Conservation (phyloP, 23 tunicate species). For the Botrylloides violaceus region DNA sequence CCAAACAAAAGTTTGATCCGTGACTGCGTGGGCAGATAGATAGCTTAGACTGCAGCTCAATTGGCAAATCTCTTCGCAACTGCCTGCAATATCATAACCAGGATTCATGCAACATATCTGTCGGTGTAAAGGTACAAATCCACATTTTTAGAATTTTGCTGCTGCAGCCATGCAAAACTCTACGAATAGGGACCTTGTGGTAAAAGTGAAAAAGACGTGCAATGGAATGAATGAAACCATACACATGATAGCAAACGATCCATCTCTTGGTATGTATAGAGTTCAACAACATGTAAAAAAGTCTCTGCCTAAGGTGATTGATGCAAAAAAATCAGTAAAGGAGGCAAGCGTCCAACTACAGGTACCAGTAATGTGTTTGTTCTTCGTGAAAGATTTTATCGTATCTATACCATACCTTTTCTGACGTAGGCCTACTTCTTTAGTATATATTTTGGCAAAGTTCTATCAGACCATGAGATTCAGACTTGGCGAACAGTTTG, state of each 20-base stretch:
- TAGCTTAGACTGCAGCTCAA: too few species aligned
- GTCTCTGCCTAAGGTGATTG: constrained; percentile 55
- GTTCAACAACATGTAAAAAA: constrained; percentile 82
- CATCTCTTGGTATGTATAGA: constrained; percentile 80
- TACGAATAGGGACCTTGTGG: constrained; percentile 23
- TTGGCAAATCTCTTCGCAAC: too few species aligned
- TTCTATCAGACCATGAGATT: too few species aligned
- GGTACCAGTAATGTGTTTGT: background rate
- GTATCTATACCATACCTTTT: background rate
- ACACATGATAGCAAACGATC: constrained; percentile 90
- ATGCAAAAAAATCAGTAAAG: constrained; percentile 11
- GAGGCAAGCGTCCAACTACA: constrained; percentile 15
- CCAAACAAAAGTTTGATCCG: too few species aligned
- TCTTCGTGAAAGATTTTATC: background rate
- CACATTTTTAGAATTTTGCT: constrained; percentile 17
- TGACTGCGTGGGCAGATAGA: too few species aligned
- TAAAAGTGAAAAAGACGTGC: constrained; percentile 39
- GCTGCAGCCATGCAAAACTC: constrained; percentile 10
- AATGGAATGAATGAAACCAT: constrained; percentile 65
- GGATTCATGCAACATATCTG: too few species aligned
- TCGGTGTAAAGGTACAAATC: too few species aligned
- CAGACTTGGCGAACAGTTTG: background rate
- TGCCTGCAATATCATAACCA: too few species aligned
- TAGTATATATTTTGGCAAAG: background rate
- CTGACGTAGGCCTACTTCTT: background rate